Evolutionary conservation across 1,140 invertebrate species (phyloP).

Genomic region (Semibalanus balanoides): DNA sequence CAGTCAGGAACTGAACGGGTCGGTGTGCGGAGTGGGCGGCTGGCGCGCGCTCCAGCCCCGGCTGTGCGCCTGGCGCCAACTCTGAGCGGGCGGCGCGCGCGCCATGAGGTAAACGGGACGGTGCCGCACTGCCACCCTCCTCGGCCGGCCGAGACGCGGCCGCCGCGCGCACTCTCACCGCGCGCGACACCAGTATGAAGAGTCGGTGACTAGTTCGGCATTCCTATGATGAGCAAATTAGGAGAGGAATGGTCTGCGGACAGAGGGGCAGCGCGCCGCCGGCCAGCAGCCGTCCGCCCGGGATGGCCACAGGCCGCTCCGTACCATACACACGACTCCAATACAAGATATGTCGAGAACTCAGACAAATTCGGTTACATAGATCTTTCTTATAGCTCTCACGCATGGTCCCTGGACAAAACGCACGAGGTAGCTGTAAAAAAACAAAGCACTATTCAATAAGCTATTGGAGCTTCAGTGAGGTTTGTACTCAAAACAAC

Average conservation of each 20-base stretch:
- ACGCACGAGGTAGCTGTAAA: conserved; percentile 4
- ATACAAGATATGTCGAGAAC: neutral
- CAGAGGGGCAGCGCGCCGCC: neutral
- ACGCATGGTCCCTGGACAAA: neutral
- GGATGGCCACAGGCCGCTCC: too few relatives aligned
- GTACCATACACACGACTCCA: neutral
- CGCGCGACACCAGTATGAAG: neutral
- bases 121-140: too few relatives aligned
- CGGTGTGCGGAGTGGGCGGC: neutral
- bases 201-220: neutral
- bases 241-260: neutral
- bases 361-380: neutral
- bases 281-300: neutral
- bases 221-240: neutral
- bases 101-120: too few relatives aligned
- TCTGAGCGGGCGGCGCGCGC: too few relatives aligned
- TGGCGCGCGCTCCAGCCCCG: too few relatives aligned
- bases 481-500: conserved; percentile 5
- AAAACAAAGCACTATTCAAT: conserved; percentile 6
- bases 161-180: too few relatives aligned
- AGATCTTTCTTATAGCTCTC: neutral
- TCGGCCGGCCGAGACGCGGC: neutral
- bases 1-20: neutral
- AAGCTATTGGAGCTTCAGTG: conserved; percentile 4
- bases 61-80: too few relatives aligned